These are phyloP conservation scores for Huso huso DNA, from an alignment of 2,797 vertebrate genomes.

Conservation along the genomic window DNA sequence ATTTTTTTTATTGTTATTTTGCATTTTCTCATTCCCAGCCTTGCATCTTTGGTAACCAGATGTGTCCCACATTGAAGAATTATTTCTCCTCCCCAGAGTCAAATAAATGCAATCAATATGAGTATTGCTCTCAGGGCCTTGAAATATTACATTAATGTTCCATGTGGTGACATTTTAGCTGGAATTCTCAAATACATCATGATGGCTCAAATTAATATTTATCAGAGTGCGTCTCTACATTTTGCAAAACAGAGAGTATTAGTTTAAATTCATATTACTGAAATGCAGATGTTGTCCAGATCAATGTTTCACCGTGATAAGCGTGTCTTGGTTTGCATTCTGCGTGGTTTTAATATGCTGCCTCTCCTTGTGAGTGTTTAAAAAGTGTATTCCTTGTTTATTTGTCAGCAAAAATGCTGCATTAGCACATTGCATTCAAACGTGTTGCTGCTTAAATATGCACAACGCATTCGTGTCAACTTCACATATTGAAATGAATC, in stretches of 20 bases:
- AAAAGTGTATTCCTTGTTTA: neutral
- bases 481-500: slow-evolving; percentile 5
- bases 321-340: slow-evolving; percentile 6
- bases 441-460: neutral
- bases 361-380: neutral
- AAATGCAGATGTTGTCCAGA: slow-evolving; percentile 76
- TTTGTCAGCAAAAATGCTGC: slow-evolving; percentile 1
- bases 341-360: slow-evolving; percentile 4
- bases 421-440: neutral
- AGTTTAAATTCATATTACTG: slow-evolving; percentile 77
- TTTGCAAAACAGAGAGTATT: slow-evolving; percentile 97
- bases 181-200: slow-evolving; percentile 99
- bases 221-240: slow-evolving; percentile 99
- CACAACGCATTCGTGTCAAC: slow-evolving; percentile 1
- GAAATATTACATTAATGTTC: slow-evolving; percentile 99
- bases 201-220: slow-evolving; percentile 99
- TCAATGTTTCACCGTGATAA: slow-evolving; percentile 45
- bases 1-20: slow-evolving; percentile 95
- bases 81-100: slow-evolving; percentile 99
- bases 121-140: slow-evolving; percentile 99
- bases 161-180: slow-evolving; percentile 99
- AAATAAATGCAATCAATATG: slow-evolving; percentile 99
- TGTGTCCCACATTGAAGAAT: slow-evolving; percentile 99
- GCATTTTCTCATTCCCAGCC: slow-evolving; percentile 91
- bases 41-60: slow-evolving; percentile 99